Conservation (phyloP, 2,888 invertebrate genomes). For the Orthosia gothica region DNA sequence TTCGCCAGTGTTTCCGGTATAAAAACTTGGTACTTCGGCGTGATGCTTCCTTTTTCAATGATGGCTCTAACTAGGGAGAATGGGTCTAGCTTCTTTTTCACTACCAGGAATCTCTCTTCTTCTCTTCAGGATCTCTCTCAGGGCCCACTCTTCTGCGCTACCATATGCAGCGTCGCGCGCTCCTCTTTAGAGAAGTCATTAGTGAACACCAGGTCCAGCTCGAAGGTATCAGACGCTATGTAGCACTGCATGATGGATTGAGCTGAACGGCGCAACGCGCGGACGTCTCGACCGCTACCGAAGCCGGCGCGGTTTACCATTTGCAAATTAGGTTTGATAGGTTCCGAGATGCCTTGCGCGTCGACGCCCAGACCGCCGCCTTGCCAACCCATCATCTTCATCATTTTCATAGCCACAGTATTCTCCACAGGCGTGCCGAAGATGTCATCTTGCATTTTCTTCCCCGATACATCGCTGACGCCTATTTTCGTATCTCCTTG, state of each 20-base stretch:
- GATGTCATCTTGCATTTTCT: slow-evolving; percentile 51
- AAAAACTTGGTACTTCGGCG: slow-evolving; percentile 85
- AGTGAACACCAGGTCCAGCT: slow-evolving; percentile 77
- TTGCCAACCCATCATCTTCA: slow-evolving; percentile 95
- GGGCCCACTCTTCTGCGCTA: slow-evolving; percentile 84
- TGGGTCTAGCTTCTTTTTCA: slow-evolving; percentile 84
- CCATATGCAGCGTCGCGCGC: slow-evolving; percentile 91
- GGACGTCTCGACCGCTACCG: slow-evolving; percentile 76
- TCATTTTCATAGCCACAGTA: slow-evolving; percentile 88
- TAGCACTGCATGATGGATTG: slow-evolving; percentile 80
- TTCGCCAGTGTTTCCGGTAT: slow-evolving; percentile 74
- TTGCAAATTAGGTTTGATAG: slow-evolving; percentile 89
- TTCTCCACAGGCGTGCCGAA: slow-evolving; percentile 84
- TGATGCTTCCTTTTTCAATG: slow-evolving; percentile 83
- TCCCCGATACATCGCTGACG: slow-evolving; percentile 76
- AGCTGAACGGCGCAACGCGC: slow-evolving; percentile 75
- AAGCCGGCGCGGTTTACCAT: slow-evolving; percentile 87
- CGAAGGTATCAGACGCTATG: slow-evolving; percentile 54
- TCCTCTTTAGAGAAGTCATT: slow-evolving; percentile 93
- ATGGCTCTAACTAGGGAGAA: slow-evolving; percentile 81
- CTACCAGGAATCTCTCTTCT: slow-evolving; percentile 87
- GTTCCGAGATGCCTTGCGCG: slow-evolving; percentile 93
- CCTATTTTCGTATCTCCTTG: slow-evolving; percentile 79
- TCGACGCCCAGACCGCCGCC: slow-evolving; percentile 94
- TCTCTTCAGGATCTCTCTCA: no score